A percentile compares a stretch with the other conserved stretches of the same genome.
Evolutionary conservation across 2,888 invertebrate genomes (phyloP).

Genomic region (Vannuccia rotundouncinata): DNA sequence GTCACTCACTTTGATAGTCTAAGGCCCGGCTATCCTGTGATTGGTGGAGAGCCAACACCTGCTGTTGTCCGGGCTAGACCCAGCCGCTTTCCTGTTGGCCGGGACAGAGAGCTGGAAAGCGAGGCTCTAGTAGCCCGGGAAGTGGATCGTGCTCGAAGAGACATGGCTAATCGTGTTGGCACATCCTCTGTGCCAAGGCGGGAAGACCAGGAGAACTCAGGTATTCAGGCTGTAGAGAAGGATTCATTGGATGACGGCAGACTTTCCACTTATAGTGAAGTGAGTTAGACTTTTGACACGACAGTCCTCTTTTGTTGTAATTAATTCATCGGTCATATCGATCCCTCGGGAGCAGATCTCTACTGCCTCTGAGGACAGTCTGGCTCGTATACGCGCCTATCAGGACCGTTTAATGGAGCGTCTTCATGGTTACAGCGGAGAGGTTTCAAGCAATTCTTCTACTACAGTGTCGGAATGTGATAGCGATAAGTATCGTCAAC

Average conservation of each 20-base stretch:
- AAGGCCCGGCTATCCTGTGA: too few species aligned
- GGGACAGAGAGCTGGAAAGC: background rate
- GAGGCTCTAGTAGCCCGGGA: background rate
- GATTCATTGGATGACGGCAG: background rate
- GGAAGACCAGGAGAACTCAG: background rate
- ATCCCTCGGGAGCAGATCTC: background rate
- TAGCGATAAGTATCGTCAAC: too few species aligned
- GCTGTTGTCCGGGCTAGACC: background rate
- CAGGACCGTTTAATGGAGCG: background rate
- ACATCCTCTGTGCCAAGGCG: background rate
- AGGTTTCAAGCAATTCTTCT: too few species aligned
- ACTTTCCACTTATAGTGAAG: background rate
- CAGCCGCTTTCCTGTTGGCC: background rate
- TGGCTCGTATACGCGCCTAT: constrained; percentile 16
- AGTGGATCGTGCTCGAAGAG: background rate
- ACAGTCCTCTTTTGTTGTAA: too few species aligned
- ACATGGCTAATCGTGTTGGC: background rate
- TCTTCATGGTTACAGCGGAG: background rate
- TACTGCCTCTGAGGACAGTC: constrained; percentile 5
- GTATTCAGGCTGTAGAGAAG: background rate
- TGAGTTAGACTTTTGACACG: too few species aligned
- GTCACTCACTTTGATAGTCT: too few species aligned
- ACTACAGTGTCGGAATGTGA: too few species aligned
- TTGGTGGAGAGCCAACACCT: background rate
- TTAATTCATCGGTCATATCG: too few species aligned